A percentile compares a stretch with the other conserved stretches of the same genome.
Conservation (phyloP, 2,113 vertebrate genomes). For the Pseudorasbora parva region DNA sequence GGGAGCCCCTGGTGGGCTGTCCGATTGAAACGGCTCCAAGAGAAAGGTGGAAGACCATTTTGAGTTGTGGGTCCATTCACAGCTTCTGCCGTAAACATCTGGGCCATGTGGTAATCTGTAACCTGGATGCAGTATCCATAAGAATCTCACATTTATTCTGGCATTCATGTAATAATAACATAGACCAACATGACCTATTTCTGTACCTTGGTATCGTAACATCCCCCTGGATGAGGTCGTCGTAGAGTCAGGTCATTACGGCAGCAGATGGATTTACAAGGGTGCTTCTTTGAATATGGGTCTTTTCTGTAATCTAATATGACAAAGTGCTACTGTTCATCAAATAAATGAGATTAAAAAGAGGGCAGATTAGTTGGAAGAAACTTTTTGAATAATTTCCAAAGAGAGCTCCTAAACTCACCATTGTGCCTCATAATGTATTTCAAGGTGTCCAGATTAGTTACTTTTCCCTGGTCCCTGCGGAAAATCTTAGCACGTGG, state of each 20-base stretch:
- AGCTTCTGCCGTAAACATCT: conserved; percentile 76
- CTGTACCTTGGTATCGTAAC: conserved; percentile 89
- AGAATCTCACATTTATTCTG: not conserved
- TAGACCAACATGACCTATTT: not conserved
- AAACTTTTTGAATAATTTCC: not conserved
- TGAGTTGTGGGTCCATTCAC: conserved; percentile 86
- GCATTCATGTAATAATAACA: not conserved
- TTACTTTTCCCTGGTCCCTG: conserved; percentile 86
- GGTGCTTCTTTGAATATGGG: conserved; percentile 83
- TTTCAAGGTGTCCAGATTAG: conserved; percentile 81
- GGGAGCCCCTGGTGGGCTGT: conserved; percentile 84
- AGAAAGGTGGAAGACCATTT: conserved; percentile 81
- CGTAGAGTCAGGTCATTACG: conserved; percentile 81
- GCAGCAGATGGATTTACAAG: conserved; percentile 90
- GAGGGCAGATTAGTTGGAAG: not conserved
- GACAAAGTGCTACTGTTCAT: conserved; percentile 3
- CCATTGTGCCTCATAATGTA: conserved; percentile 93
- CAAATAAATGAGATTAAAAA: not conserved
- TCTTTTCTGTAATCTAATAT: conserved; percentile 84
- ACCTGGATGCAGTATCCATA: conserved; percentile 70
- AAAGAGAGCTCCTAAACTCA: conserved; percentile 66
- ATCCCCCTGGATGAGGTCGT: conserved; percentile 81
- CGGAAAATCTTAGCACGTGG: conserved; percentile 91
- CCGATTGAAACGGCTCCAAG: conserved; percentile 82
- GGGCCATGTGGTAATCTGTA: conserved; percentile 82